Conservation (phyloP, 1,140 invertebrate genomes). For the Archegozetes longisetosus region DNA sequence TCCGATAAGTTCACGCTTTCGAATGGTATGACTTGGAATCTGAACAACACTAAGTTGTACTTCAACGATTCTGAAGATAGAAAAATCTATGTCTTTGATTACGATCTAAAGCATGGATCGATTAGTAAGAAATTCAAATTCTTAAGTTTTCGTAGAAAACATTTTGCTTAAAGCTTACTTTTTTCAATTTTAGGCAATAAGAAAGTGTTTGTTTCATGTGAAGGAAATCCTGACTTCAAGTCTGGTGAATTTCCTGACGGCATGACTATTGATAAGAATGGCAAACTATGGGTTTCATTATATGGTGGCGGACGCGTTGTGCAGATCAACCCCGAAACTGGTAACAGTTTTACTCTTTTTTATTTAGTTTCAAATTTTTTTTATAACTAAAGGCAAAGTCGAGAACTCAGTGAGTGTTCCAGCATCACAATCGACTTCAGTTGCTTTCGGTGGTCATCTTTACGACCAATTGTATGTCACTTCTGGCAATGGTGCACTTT, state of each 20-base stretch:
- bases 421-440: slow-evolving; percentile 39
- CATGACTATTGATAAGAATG: slow-evolving; percentile 53
- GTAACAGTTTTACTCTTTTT: slow-evolving; percentile 11
- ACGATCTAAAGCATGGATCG: slow-evolving; percentile 44
- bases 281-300: slow-evolving; percentile 51
- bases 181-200: slow-evolving; percentile 28
- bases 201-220: slow-evolving; percentile 30
- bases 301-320: slow-evolving; percentile 36
- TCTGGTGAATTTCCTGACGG: slow-evolving; percentile 42
- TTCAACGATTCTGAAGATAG: slow-evolving; percentile 32
- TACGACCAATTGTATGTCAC: slow-evolving; percentile 60
- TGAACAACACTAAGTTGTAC: slow-evolving; percentile 40
- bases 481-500: slow-evolving; percentile 34
- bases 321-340: slow-evolving; percentile 27
- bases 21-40: slow-evolving; percentile 65
- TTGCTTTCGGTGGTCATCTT: slow-evolving; percentile 56
- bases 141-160: neutral
- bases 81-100: slow-evolving; percentile 47
- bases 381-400: neutral
- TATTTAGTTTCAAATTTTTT: neutral
- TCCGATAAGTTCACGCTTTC: slow-evolving; percentile 39
- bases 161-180: slow-evolving; percentile 5
- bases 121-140: slow-evolving; percentile 32
- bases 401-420: neutral
- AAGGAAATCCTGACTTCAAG: neutral